Evolutionary conservation across 1,140 invertebrate genomes (phyloP), one percentile per base, ranked within the genome.

Genomic region (Heterodera schachtii): DNA sequence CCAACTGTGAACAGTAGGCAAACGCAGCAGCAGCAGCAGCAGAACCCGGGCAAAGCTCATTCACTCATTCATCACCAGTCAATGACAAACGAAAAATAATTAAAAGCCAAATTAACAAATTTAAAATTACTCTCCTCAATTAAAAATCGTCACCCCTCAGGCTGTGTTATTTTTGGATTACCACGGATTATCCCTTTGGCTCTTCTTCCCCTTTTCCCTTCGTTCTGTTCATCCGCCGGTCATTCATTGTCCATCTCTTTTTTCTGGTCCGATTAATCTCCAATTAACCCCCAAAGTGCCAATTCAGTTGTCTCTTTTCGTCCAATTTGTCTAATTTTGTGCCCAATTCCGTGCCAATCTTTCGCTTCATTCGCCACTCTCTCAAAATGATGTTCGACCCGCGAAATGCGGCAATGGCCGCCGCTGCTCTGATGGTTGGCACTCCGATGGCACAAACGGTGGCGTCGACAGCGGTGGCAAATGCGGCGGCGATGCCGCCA

Each of bases 361-460:
- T n/a, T n/a, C 60, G 60, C n/a, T 66, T n/a, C 13, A n/a, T n/a
- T 16, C 60, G n/a, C 13, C 60, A 13, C 60, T n/a, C 73, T 41
- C 46, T 60, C 60, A 41, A 78, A 69, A 78, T 78, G 77, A 69
- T 78, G 44, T 78, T 78, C 47, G 77, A 78, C 64, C 77, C 77
- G 19, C 77, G 77, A n/a, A 78, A 52, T 66, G 77, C 75, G 0
- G 47, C 57, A 19, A 64, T 64, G 57, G 57, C 77, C 19, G 52
- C 64, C 11, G 77, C 77, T 47, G 31, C 77, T 2, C 70, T 78
- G 67, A 67, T 78, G 44, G 67, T 78, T 4, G 47, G n/a, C 13
- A 46, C 64, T n/a, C 46, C 76, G 19, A 69, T 78, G 69, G 69
- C 64, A 67, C 64, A 64, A 31, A 57, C 60, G n/a, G 13, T 60